These are phyloP conservation scores for Oikopleura dioica DNA, from an alignment of 23 tunicate species.

Conservation along the genomic window DNA sequence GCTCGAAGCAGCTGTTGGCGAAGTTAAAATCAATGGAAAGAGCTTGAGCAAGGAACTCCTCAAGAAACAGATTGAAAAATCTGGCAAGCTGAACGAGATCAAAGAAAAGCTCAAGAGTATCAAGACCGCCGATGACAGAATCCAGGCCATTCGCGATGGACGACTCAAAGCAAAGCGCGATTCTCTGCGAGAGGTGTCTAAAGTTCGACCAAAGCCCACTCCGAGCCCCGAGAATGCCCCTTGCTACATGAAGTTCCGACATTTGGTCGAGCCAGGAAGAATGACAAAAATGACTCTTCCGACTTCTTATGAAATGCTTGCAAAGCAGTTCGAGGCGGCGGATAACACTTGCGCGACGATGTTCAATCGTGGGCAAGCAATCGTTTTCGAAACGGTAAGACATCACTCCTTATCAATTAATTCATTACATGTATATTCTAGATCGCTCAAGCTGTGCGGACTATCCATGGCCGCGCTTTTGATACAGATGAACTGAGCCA, in stretches of 20 bases:
- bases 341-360: not conserved
- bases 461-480: not conserved
- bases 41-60: not conserved
- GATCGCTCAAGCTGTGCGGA: not conserved
- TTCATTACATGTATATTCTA: too few species aligned
- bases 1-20: not conserved
- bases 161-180: not conserved
- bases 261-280: not conserved
- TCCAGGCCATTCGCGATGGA: not conserved
- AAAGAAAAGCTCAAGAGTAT: not conserved
- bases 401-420: too few species aligned
- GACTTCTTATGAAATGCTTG: not conserved
- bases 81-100: slow-evolving; percentile 6
- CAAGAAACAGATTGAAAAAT: slow-evolving; percentile 2
- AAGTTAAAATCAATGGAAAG: not conserved
- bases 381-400: not conserved
- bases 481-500: not conserved
- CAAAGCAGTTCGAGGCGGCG: not conserved
- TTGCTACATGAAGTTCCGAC: not conserved
- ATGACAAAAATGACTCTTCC: not conserved
- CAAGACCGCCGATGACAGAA: not conserved
- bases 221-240: not conserved
- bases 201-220: not conserved
- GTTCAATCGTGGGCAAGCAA: not conserved
- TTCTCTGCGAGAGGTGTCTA: too few species aligned